Evolutionary conservation across 1,140 invertebrate species (phyloP).

Genomic region (Chionoecetes opilio): DNA sequence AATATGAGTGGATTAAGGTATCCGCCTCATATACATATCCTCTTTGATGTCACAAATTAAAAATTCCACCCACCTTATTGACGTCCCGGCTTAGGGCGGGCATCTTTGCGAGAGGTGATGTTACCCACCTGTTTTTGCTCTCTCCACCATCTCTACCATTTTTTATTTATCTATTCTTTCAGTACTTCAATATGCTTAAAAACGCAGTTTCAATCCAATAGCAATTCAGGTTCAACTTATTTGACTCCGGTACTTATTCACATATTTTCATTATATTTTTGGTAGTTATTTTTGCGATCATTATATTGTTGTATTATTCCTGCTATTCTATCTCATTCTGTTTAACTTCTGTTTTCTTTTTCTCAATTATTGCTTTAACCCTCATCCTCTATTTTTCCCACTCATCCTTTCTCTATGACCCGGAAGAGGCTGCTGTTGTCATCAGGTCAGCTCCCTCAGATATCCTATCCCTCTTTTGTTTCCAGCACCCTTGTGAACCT

Average conservation of each 20-base stretch:
- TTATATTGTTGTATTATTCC: background rate
- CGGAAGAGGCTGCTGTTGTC: slow-evolving; percentile 38
- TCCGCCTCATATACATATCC: slow-evolving; percentile 65
- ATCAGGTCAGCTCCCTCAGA: slow-evolving; percentile 71
- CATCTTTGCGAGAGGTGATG: background rate
- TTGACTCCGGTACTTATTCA: background rate
- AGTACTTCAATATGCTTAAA: background rate
- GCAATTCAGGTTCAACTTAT: background rate
- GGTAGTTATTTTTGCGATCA: background rate
- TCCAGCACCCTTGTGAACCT: slow-evolving; percentile 23
- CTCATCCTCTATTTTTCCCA: slow-evolving; percentile 59
- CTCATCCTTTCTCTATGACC: slow-evolving; percentile 57
- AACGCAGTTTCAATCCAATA: background rate
- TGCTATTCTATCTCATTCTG: slow-evolving; percentile 16
- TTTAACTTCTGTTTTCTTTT: slow-evolving; percentile 17
- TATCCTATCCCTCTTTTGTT: slow-evolving; percentile 65
- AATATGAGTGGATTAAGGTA: slow-evolving; percentile 69
- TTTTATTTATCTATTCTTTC: background rate
- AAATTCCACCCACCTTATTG: slow-evolving; percentile 70
- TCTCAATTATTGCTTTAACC: background rate
- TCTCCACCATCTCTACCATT: background rate
- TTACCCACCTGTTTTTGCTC: background rate
- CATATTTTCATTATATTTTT: background rate
- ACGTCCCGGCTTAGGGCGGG: slow-evolving; percentile 37
- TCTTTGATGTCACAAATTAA: slow-evolving; percentile 73